A percentile compares a stretch with the other conserved stretches of the same genome.
These are phyloP conservation scores for Megaceryle maxima DNA, from an alignment of 2,113 vertebrate genomes.

Conservation along the genomic window DNA sequence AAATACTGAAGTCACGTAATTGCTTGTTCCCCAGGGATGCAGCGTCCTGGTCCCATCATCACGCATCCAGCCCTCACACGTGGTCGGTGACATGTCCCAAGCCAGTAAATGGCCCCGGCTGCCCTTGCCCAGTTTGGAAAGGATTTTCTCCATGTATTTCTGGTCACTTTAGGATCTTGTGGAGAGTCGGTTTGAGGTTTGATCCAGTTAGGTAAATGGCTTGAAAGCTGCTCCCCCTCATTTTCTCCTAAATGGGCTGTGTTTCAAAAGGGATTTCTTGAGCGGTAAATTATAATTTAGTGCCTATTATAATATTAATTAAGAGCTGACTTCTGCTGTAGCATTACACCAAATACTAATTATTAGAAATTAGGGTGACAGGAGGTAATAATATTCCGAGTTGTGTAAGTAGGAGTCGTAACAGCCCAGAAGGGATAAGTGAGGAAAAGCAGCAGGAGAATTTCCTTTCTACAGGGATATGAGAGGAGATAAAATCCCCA, in stretches of 20 bases:
- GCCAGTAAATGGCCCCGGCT: neutral
- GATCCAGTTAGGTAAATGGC: neutral
- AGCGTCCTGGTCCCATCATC: fast-evolving
- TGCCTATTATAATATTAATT: conserved; percentile 13
- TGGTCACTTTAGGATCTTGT: neutral
- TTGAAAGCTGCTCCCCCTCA: neutral
- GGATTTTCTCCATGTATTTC: neutral
- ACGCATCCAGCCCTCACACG: fast-evolving
- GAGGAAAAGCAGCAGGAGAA: neutral
- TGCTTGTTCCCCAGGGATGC: neutral
- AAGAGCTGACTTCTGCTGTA: neutral
- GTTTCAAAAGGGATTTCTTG: neutral
- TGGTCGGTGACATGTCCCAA: neutral
- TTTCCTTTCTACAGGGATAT: neutral
- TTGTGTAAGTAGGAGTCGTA: neutral
- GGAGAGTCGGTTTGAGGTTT: fast-evolving
- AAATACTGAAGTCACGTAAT: neutral
- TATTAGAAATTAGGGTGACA: conserved; percentile 36
- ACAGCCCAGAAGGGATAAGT: neutral
- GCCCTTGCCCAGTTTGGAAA: neutral
- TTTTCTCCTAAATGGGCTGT: neutral
- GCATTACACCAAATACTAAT: neutral
- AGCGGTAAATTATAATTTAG: conserved; percentile 24
- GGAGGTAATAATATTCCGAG: neutral
- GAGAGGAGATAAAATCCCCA: neutral